Conservation (phyloP, 1,140 invertebrate genomes). For the Agraylea sexmaculata region DNA sequence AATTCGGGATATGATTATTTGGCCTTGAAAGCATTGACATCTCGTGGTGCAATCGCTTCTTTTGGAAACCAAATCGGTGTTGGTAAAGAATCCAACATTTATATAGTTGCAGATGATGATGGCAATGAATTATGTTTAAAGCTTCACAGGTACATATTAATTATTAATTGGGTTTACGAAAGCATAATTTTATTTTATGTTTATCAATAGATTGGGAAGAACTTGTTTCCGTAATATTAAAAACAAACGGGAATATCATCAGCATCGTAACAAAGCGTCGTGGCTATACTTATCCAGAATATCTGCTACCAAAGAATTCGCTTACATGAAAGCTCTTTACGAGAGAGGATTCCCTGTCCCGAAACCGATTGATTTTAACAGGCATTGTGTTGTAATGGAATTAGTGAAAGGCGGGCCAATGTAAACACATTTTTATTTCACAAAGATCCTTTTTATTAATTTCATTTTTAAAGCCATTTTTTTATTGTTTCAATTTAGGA, state of each 20-base stretch:
- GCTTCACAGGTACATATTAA: constrained; percentile 57
- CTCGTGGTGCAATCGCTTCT: constrained; percentile 64
- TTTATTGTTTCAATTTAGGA: no score
- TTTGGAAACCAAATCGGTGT: constrained; percentile 99
- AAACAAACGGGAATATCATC: constrained; percentile 94
- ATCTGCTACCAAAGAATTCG: constrained; percentile 95
- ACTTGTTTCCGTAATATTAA: constrained; percentile 96
- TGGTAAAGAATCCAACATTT: constrained; percentile 96
- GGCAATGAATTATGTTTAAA: constrained; percentile 73
- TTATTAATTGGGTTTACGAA: constrained; percentile 1
- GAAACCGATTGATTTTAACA: constrained; percentile 86
- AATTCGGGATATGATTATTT: constrained; percentile 96
- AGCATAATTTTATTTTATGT: constrained; percentile 1
- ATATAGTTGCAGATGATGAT: constrained; percentile 71
- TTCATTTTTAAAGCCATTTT: background rate
- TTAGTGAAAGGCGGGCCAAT: constrained; percentile 67
- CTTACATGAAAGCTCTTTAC: constrained; percentile 92
- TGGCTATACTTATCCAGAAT: constrained; percentile 97
- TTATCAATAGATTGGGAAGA: constrained; percentile 60
- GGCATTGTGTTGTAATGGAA: constrained; percentile 97
- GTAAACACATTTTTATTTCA: constrained; percentile 35
- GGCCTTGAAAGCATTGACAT: constrained; percentile 77
- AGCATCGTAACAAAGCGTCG: constrained; percentile 75
- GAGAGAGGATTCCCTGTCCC: constrained; percentile 90
- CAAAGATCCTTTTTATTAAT: background rate